Conservation (phyloP, 2,113 vertebrate genomes). For the Ochotona curzoniae region DNA sequence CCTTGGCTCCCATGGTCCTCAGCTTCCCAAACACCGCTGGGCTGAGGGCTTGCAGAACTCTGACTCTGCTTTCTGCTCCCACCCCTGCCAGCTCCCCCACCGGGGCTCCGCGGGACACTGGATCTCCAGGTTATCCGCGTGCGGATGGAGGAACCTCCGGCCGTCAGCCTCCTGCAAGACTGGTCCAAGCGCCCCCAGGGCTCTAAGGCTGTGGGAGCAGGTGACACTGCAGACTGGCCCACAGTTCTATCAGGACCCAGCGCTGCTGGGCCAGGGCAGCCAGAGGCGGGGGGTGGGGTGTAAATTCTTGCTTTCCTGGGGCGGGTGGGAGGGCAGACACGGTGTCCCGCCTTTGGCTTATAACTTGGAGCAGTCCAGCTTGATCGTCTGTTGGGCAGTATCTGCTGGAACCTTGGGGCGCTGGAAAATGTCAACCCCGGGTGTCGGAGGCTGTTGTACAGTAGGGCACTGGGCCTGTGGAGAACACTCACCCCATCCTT, state of each 20-base stretch:
- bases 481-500: constrained; percentile 72
- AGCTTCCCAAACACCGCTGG: neutral
- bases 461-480: constrained; percentile 72
- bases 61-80: constrained; percentile 70
- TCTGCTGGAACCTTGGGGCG: neutral
- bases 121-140: constrained; percentile 80
- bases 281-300: constrained; percentile 28
- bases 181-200: constrained; percentile 75
- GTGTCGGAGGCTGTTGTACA: neutral
- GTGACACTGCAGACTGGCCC: constrained; percentile 67
- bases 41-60: neutral
- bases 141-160: constrained; percentile 72
- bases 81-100: constrained; percentile 73
- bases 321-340: neutral
- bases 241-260: constrained; percentile 43
- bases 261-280: neutral
- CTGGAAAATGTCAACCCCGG: neutral
- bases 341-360: constrained; percentile 40
- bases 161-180: constrained; percentile 76
- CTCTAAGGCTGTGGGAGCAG: constrained; percentile 64
- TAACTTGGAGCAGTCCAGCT: constrained; percentile 26
- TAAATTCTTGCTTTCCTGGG: constrained; percentile 22
- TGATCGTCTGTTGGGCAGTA: neutral
- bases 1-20: neutral
- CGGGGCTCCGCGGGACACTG: constrained; percentile 79